Evolutionary conservation across 2,888 invertebrate genomes (phyloP), one percentile per base, ranked within the genome.

Genomic region (Lymantria dispar): DNA sequence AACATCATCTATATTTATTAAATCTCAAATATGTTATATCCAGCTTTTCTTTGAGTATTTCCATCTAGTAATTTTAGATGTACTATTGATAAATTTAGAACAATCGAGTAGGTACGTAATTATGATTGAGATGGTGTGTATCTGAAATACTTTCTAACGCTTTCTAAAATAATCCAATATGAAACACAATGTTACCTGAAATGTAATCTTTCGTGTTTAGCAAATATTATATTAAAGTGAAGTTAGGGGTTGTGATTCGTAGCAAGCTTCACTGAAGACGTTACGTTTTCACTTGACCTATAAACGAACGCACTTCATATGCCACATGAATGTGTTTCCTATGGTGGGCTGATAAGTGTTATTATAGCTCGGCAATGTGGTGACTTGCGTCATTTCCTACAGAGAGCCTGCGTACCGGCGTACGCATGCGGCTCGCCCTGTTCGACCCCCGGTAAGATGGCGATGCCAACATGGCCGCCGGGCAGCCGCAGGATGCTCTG

Each of bases 391-490:
- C 86, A 76, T 85, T 87, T 79, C 73, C 72, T 72, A 63, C 72
- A 71, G 72, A 71, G 72, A 75, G 74, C 78, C 78, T 84, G 86
- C 84, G 86, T 87, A 78, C 78, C 86, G 87, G 78, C 86, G 87
- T 84, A 89, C 89, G 88, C 91, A 88, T 91, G 91, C 91, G 88
- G 87, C 83, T 81, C 82, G 80, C 82, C 83, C 81, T 76, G 75
- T 80, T 79, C 83, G 81, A 83, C 81, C 86, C 85, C 84, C 77
- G 78, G 85, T 85, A 92, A 92, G 86, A 92, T 92, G 92, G 91
- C 92, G 87, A 85, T 80, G 80, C 78, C 86, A 89, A 91, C 85
- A 91, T 92, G 91, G 91, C 92, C 85, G 90, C 87, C 90, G 85
- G 86, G 87, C 87, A 86, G 88, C 83, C 87, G 85, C 87, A 85